Evolutionary conservation across 2,888 invertebrate genomes (phyloP).

Genomic region (Phaonia tiefii): DNA sequence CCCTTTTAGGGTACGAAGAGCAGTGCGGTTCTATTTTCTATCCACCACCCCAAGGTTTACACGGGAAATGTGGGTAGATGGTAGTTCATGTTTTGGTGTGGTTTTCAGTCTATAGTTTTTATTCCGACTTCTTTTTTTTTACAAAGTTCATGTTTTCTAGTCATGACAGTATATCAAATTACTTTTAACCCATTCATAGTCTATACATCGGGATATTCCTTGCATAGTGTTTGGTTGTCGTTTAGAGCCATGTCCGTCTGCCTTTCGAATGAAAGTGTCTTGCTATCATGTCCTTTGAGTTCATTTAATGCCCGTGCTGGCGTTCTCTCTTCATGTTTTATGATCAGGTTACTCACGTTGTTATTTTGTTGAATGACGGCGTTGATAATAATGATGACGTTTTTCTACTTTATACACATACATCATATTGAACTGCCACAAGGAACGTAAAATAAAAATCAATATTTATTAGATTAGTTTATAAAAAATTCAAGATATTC

Average conservation of each 20-base stretch:
- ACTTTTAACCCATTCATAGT: conserved; percentile 70
- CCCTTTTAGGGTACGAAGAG: conserved; percentile 69
- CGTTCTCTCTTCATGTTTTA: conserved; percentile 54
- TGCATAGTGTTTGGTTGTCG: neutral
- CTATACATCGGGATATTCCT: neutral
- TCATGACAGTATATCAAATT: conserved; percentile 77
- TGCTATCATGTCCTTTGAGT: too few species aligned
- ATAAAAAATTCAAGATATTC: conserved; percentile 70
- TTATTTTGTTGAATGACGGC: conserved; percentile 51
- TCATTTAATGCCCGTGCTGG: neutral
- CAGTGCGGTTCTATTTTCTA: conserved; percentile 60
- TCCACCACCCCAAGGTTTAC: neutral
- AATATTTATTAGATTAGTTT: conserved; percentile 79
- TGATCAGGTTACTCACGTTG: conserved; percentile 72
- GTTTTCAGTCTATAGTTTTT: conserved; percentile 45
- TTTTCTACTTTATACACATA: conserved; percentile 40
- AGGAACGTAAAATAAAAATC: conserved; percentile 74
- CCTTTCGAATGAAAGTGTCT: conserved; percentile 31
- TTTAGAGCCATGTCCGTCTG: conserved; percentile 1
- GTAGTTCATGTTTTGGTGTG: conserved; percentile 52
- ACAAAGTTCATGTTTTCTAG: conserved; percentile 58
- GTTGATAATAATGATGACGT: conserved; percentile 68
- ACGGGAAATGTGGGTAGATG: conserved; percentile 13
- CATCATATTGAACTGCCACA: conserved; percentile 6
- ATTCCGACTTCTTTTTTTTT: conserved; percentile 20